Base-by-base conservation (phyloP, 2,888 invertebrate genomes). In the Pedicia rivosa region DNA sequence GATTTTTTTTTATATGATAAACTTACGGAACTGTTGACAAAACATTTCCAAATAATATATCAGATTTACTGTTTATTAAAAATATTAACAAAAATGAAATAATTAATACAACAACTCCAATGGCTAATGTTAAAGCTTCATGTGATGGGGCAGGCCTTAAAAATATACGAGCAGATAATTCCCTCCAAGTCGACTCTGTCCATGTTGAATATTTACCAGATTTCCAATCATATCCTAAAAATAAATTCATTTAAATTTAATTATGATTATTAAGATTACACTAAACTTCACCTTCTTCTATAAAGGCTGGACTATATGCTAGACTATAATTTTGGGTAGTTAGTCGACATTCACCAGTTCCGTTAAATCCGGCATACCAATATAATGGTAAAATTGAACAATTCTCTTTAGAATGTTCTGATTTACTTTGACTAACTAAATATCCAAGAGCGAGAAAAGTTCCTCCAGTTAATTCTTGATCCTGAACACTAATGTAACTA, bases 171-270 rank as follows among this genome's bases (percentile, higher is more conserved):
- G 82, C 74, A 47, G 68, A 72, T 47, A 84, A 67, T 38, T 69
- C 64, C 38, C 68, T 64, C 87, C 90, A 91, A 28, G 81, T 73
- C 0, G 87, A 87, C 65, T 90, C 90, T 14, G 86, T 77, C 90
- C 90, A 90, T 9, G 86, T 76, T 4, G 88, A 86, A 57, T 78
- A 91, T 47, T 66, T 46, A 10, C 78, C 77, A 0, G 83, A 82
- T 14, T 67, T 62, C 72, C 80, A 75, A 52, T 84, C 71, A 52
- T 86, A 86, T 50, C 70, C 82, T 83, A 46, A 16, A 55, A 56
- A 46, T n/a, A 40, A 42, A 10, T 24, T 24, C 5, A 20, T 20
- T 20, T n/a, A n/a, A n/a, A n/a, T n/a, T n/a, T n/a, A n/a, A n/a
- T n/a, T n/a, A n/a, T n/a, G n/a, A n/a, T n/a, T n/a, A n/a, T n/a